Evolutionary conservation across 2,888 invertebrate genomes (phyloP), one percentile per base, ranked within the genome.

Genomic region (Chirona hameri): DNA sequence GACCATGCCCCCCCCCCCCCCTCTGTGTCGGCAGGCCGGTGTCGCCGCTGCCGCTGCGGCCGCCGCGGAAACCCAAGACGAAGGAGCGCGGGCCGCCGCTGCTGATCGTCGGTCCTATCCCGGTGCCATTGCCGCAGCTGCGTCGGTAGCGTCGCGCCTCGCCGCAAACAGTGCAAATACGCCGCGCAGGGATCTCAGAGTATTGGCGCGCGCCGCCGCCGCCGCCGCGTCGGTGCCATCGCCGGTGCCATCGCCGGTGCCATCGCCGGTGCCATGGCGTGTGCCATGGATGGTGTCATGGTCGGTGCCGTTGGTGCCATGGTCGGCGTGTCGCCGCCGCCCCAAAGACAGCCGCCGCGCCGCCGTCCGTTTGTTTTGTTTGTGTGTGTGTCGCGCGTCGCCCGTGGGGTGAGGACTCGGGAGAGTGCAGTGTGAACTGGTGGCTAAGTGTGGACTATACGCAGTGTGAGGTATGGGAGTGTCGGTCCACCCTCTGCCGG

Each of bases 181-280:
- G 72, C 72, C 72, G 31, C 72, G 72, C 72, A 72, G 72, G 65
- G 72, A 72, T 72, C 72, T 72, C 72, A 72, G 72, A 72, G 72
- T 29, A 72, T 29, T 72, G 72, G n/a, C 7, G 65, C n/a, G 65
- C 65, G 27, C 27, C 27, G 27, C 27, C 21, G 57, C 57, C 1
- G 57, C 14, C 52, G 52, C 10, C 10, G 14, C 52, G 52, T 52
- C 52, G 52, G 52, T 7, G 10, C 10, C 52, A 10, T 7, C 60
- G 60, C 21, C 2, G 65, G 27, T 7, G 65, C 27, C 65, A 15
- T n/a, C n/a, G n/a, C n/a, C n/a, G n/a, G n/a, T n/a, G n/a, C n/a
- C n/a, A n/a, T n/a, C n/a, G n/a, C n/a, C n/a, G n/a, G n/a, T n/a
- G n/a, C n/a, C n/a, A n/a, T n/a, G n/a, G n/a, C n/a, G n/a, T n/a